phyloP scores from a whole-genome alignment of 2,113 vertebrate genomes.

The Labeo catla region DNA sequence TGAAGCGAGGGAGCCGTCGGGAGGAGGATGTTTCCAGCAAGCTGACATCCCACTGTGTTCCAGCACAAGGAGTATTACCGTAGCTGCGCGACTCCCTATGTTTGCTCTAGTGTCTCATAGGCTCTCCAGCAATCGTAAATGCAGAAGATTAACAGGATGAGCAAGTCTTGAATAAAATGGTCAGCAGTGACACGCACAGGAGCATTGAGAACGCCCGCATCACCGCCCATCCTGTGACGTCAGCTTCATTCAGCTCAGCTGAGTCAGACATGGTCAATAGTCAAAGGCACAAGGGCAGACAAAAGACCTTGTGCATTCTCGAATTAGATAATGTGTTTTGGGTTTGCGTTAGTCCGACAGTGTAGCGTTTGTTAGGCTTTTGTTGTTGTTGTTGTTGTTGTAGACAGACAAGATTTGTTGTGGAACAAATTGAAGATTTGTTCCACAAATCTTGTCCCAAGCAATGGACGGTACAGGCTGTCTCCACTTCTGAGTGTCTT shows the following conservation, averaged over 20 bases:
- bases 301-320: slow-evolving; percentile 26
- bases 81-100: not conserved
- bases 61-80: not conserved
- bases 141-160: slow-evolving; percentile 4
- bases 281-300: slow-evolving; percentile 27
- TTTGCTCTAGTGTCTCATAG: not conserved
- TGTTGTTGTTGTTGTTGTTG: not conserved
- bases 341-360: slow-evolving; percentile 20
- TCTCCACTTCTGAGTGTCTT: slow-evolving; percentile 19
- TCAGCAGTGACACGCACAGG: not conserved
- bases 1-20: not conserved
- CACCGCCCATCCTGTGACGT: not conserved
- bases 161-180: not conserved
- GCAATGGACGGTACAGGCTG: slow-evolving; percentile 34
- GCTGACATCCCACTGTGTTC: not conserved
- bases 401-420: not conserved
- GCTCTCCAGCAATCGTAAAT: not conserved
- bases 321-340: slow-evolving; percentile 47
- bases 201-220: not conserved
- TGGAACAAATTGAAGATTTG: not conserved
- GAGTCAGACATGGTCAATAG: slow-evolving; percentile 21
- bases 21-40: slow-evolving; percentile 10
- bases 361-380: slow-evolving; percentile 4
- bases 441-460: slow-evolving; percentile 7
- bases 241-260: slow-evolving; percentile 11